A percentile compares a stretch with the other conserved stretches of the same genome.
Evolutionary conservation across 2,113 vertebrate species (phyloP).

Genomic region (Craseonycteris thonglongyai): DNA sequence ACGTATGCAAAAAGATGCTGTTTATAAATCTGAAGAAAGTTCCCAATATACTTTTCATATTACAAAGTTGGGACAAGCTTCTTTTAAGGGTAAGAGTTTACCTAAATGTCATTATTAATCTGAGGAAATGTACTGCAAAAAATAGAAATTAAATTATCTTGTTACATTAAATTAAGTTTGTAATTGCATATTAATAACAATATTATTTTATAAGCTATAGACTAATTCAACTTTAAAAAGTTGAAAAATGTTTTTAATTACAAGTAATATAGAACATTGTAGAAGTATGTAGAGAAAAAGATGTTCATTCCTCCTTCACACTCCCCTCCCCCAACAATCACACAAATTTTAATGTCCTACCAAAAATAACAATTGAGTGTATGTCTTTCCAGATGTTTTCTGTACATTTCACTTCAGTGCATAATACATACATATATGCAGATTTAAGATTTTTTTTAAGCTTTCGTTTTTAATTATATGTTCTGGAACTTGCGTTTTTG

Average conservation of each 20-base stretch:
- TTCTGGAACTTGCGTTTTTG: neutral
- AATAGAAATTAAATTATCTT: neutral
- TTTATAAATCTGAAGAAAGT: constrained; percentile 15
- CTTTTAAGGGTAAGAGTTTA: constrained; percentile 87
- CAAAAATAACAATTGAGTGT: neutral
- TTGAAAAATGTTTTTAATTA: constrained; percentile 5
- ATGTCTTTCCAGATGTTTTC: neutral
- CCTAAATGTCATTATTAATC: neutral
- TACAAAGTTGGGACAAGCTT: constrained; percentile 89
- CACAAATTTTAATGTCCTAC: neutral
- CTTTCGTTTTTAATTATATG: constrained; percentile 21
- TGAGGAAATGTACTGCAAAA: neutral
- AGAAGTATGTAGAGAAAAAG: neutral
- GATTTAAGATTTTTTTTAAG: neutral
- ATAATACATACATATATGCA: neutral
- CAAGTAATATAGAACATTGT: neutral
- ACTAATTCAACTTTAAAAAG: neutral
- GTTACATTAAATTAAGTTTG: neutral
- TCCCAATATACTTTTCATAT: constrained; percentile 74
- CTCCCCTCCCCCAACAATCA: no score
- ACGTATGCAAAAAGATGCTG: constrained; percentile 63
- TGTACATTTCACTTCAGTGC: neutral
- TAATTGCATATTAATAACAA: neutral
- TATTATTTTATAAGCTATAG: neutral
- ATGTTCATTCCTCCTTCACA: neutral